Base-by-base conservation (phyloP, 92 coral and sea anemone genomes). In the Virgularia gustaviana region DNA sequence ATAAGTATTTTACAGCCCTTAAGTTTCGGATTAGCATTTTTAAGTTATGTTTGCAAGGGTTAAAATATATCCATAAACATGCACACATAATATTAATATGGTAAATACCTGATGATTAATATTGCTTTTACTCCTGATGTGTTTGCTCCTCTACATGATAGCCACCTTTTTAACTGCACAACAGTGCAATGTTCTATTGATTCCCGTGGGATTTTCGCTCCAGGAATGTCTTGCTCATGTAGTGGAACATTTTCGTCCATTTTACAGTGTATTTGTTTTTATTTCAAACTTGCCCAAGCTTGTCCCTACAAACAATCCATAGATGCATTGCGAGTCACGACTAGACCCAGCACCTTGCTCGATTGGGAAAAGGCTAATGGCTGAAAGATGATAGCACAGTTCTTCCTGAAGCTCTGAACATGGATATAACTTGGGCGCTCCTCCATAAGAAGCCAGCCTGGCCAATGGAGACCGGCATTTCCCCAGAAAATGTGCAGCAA, bases 161-260 rank as follows among this genome's bases (percentile, higher is more conserved):
- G 64, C 76, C 76, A 71, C 10, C 64, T 49, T 36, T 39, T 71
- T 25, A 71, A 45, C 29, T 71, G 76, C 35, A 41, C 31, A 20
- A 71, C 79, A 33, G 63, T 83, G 47, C 83, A 71, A 54, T 70
- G 49, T 29, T 83, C 85, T 9, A 42, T 11, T 32, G 41, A 16
- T 23, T 54, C 60, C 11, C 78, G 62, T 0, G 79, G 68, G 43
- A 79, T 37, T 72, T 65, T 79, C 54, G 84, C 84, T 9, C 76
- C 83, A 0, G 76, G 88, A 35, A 71, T 78, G 47, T 78, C 80
- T 47, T 78, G 76, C 54, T 83, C 84, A n/a, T 77, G 72, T 53
- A 73, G 65, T n/a, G 60, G 13, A 54, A 54, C 47, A 41, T 41
- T 41, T 16, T 41, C 16, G 47, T 16, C 9, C 47, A 9, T 41